These are phyloP conservation scores for Cyphomyrus discorhynchus DNA, from an alignment of 2,113 vertebrate genomes.

Conservation along the genomic window DNA sequence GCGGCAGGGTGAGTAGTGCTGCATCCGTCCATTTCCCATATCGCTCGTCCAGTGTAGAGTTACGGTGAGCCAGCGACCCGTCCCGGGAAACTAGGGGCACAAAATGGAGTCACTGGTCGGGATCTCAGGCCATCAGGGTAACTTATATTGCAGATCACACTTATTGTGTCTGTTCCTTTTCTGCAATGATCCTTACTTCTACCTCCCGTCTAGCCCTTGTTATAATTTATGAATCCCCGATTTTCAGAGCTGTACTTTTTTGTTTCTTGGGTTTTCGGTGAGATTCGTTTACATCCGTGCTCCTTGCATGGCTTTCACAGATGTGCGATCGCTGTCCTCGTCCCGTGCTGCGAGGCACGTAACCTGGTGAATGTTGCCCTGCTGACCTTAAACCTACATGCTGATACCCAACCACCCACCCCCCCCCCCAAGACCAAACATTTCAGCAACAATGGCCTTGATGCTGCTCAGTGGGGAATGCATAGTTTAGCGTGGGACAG, in stretches of 20 bases:
- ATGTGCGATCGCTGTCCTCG: background rate
- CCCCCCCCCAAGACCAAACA: background rate
- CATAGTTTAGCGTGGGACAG: background rate
- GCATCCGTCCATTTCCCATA: background rate
- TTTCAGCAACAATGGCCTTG: background rate
- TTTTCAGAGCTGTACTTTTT: background rate
- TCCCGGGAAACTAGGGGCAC: background rate
- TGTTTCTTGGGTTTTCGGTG: background rate
- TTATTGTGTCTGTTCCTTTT: background rate
- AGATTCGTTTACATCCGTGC: background rate
- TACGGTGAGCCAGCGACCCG: background rate
- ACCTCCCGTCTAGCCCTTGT: background rate
- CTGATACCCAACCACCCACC: background rate
- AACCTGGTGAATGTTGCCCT: constrained; percentile 24
- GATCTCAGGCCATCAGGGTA: background rate
- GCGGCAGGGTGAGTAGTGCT: background rate
- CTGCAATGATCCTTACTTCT: background rate
- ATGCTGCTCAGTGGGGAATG: constrained; percentile 6
- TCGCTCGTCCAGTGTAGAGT: background rate
- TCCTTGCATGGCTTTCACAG: constrained; percentile 13
- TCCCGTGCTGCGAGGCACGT: background rate
- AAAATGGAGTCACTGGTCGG: background rate
- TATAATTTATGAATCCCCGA: background rate
- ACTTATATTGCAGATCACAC: background rate
- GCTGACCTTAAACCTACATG: constrained; percentile 27